Evolutionary conservation across 2,113 vertebrate genomes (phyloP), one percentile per base, ranked within the genome.

Genomic region (Hypomesus transpacificus): DNA sequence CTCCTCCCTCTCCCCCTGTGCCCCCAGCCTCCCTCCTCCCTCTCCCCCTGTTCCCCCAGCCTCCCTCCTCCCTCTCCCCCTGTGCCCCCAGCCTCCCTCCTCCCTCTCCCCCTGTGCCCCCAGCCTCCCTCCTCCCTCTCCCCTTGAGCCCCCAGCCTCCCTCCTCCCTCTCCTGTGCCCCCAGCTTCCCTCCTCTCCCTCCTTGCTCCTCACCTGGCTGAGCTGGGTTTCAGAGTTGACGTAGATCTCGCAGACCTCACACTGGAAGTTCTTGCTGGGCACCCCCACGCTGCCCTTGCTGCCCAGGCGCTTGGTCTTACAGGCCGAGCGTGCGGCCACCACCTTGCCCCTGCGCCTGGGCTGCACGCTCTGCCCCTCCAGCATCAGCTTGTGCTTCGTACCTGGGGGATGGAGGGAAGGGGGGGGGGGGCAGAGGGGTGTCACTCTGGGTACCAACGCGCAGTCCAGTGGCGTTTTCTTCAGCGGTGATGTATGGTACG

Each of bases 191-290:
- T 14, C 3, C 34, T n/a, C 63, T 70, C 34, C 11, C 1, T 1
- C 9, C 1, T 7, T 13, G 18, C 18, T 9, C 56, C 86, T 89
- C 86, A 98, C 97, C 95, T 99, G 97, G 85, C 93, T 98, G 70
- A 99, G 96, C 79, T 99, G 97, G 1, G 96, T 98, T 90, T 99
- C 96, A 0, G 97, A 99, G 89, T 99, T 99, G 83, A 99, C 95
- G 57, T 93, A 95, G 88, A 99, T 96, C 91, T 98, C 97, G n/a
- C 97, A 98, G 80, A 98, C 91, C 69, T 95, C 93, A 88, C 97
- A 99, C 69, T 96, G 95, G 75, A 95, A 98, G 6, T 92, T 93
- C 81, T 95, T 93, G 85, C 75, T 95, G 87, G 93, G 90, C 78
- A 95, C 87, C 18, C 93, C 92, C 66, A 95, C 76, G 75, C 93